phyloP scores from a whole-genome alignment of 2,113 vertebrate species.

The Crypturellus undulatus region DNA sequence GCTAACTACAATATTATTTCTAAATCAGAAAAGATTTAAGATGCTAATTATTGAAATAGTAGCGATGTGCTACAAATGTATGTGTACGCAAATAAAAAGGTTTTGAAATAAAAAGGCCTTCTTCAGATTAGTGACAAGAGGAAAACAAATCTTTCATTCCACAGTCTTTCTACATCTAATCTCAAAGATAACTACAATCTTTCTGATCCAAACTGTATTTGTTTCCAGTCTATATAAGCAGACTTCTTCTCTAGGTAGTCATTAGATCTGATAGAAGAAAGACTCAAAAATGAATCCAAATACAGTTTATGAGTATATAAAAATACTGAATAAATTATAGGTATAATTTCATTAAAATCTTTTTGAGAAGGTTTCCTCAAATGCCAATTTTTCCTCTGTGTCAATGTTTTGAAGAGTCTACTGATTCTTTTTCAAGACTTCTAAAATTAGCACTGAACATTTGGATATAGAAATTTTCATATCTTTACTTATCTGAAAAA shows the following conservation, averaged over 20 bases:
- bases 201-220: not conserved
- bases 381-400: not conserved
- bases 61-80: not conserved
- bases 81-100: not conserved
- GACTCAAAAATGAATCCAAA: not conserved
- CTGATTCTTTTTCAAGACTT: constrained; percentile 11
- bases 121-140: not conserved
- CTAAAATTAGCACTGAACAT: constrained; percentile 40
- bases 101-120: not conserved
- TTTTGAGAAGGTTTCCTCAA: not conserved
- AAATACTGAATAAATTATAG: not conserved
- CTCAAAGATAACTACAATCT: not conserved
- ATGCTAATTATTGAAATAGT: not conserved
- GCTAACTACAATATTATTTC: not conserved
- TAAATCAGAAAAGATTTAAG: not conserved
- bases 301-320: not conserved
- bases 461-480: not conserved
- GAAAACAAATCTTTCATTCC: not conserved
- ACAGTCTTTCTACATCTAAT: not conserved
- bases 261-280: not conserved
- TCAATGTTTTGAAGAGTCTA: not conserved
- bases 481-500: not conserved
- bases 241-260: not conserved
- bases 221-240: not conserved
- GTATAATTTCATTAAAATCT: constrained; percentile 10